Evolutionary conservation across 2,888 invertebrate species (phyloP).

Genomic region (Omphaloscelis lunosa): DNA sequence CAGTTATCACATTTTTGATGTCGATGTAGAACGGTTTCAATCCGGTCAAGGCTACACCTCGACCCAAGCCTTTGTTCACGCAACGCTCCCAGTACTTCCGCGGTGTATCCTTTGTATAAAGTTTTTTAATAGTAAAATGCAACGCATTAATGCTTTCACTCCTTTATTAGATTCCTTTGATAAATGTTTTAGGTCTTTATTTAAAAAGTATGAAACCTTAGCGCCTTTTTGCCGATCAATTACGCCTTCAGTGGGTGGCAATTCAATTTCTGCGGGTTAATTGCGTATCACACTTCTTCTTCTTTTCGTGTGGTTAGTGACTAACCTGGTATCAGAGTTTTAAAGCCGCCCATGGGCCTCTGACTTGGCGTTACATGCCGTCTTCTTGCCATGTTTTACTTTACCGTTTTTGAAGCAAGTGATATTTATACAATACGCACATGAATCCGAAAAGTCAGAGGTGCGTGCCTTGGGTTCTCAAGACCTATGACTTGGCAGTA

Average conservation of each 20-base stretch:
- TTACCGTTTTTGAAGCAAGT: no score
- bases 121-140: conserved; percentile 67
- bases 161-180: conserved; percentile 45
- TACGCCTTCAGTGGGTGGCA: background rate
- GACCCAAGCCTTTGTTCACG: conserved; percentile 83
- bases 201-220: conserved; percentile 16
- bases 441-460: no score
- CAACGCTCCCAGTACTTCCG: conserved; percentile 78
- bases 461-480: no score
- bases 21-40: conserved; percentile 69
- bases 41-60: conserved; percentile 87
- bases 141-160: conserved; percentile 38
- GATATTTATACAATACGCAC: no score
- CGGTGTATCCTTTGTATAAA: conserved; percentile 77
- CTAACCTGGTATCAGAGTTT: no score
- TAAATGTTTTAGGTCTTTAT: conserved; percentile 24
- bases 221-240: background rate
- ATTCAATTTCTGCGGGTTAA: background rate
- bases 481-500: no score
- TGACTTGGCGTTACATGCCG: no score
- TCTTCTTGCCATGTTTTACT: no score
- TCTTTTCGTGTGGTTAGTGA: no score
- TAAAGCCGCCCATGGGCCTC: no score
- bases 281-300: no score
- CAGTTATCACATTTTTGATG: conserved; percentile 78